A percentile compares a stretch with the other conserved stretches of the same genome.
Evolutionary conservation across 2,888 invertebrate genomes (phyloP).

Genomic region (Lithophane ornitopus): DNA sequence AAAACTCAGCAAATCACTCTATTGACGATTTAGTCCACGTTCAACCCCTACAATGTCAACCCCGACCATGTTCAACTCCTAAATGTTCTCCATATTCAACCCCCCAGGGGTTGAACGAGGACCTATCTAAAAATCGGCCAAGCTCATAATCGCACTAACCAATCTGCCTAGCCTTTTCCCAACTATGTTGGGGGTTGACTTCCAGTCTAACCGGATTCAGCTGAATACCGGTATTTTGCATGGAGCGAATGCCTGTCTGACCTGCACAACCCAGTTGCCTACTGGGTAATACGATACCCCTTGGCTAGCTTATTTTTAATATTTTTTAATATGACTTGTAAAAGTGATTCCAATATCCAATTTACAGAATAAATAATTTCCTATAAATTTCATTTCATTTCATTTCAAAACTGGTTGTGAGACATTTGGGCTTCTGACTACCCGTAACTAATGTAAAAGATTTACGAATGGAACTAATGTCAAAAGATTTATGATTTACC

Average conservation of each 20-base stretch:
- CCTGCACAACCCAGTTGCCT: neutral
- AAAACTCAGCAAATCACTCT: conserved; percentile 3
- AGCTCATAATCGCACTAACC: conserved; percentile 5
- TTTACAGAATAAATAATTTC: too few relatives aligned
- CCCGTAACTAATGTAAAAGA: neutral
- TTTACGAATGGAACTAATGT: neutral
- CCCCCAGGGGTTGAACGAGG: too few relatives aligned
- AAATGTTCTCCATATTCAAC: too few relatives aligned
- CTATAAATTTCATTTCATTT: too few relatives aligned
- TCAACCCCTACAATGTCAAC: too few relatives aligned
- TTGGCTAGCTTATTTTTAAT: too few relatives aligned
- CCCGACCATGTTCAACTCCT: too few relatives aligned
- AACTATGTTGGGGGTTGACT: neutral
- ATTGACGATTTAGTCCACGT: too few relatives aligned
- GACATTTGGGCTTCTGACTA: neutral
- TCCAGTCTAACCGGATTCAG: neutral
- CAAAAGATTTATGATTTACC: too few relatives aligned
- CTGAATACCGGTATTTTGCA: neutral
- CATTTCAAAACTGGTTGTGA: neutral
- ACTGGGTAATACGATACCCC: neutral
- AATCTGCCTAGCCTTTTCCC: neutral
- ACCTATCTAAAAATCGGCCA: conserved; percentile 1
- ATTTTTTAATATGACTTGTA: too few relatives aligned
- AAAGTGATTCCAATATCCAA: too few relatives aligned
- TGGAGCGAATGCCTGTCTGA: neutral